These are phyloP conservation scores for Lottia scabra DNA, from an alignment of 2,888 invertebrate genomes.

Conservation along the genomic window DNA sequence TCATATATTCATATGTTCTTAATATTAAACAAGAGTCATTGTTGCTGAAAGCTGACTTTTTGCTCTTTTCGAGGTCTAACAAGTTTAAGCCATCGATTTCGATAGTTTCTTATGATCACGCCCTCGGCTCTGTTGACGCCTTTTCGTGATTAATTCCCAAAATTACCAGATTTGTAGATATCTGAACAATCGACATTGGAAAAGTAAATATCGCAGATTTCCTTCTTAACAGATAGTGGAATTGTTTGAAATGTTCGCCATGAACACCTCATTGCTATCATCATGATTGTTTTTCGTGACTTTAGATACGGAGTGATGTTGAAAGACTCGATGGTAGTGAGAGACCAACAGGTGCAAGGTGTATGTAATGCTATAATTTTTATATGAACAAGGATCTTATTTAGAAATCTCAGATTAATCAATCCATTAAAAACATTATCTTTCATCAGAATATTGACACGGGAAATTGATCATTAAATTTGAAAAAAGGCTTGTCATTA, in stretches of 20 bases:
- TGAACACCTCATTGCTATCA: neutral
- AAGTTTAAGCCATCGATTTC: slow-evolving; percentile 4
- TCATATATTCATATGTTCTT: slow-evolving; percentile 4
- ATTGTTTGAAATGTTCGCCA: neutral
- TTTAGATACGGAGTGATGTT: neutral
- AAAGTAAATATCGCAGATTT: neutral
- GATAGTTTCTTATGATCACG: neutral
- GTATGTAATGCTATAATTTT: too few relatives aligned
- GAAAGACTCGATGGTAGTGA: too few relatives aligned
- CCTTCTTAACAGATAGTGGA: neutral
- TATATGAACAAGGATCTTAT: too few relatives aligned
- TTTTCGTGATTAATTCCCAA: slow-evolving; percentile 1
- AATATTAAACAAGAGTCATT: slow-evolving; percentile 2
- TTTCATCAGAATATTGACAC: too few relatives aligned
- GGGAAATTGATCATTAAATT: too few relatives aligned
- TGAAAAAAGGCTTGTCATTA: too few relatives aligned
- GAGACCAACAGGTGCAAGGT: too few relatives aligned
- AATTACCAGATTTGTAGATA: neutral
- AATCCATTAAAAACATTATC: too few relatives aligned
- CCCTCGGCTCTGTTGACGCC: neutral
- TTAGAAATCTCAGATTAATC: too few relatives aligned
- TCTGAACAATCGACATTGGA: slow-evolving; percentile 2
- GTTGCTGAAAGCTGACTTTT: neutral
- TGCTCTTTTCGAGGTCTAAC: neutral
- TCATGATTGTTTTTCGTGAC: slow-evolving; percentile 3